These are phyloP conservation scores for Andrena flavipes DNA, from an alignment of 2,888 invertebrate genomes.

Conservation along the genomic window DNA sequence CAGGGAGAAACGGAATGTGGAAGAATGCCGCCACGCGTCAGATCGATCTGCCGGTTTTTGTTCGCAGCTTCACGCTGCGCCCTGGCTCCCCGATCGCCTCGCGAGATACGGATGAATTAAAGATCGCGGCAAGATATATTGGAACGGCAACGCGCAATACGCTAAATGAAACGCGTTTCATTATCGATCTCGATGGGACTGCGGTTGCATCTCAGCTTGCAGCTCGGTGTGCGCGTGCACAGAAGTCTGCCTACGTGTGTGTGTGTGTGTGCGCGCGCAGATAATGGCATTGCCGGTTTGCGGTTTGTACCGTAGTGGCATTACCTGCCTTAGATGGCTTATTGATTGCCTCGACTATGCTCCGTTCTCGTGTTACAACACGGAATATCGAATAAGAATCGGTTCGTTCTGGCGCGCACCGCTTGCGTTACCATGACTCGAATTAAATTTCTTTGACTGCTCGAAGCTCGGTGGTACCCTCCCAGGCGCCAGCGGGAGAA, in stretches of 20 bases:
- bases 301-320: slow-evolving; percentile 68
- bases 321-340: slow-evolving; percentile 74
- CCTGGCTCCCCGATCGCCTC: slow-evolving; percentile 41
- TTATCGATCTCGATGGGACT: slow-evolving; percentile 70
- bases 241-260: not conserved
- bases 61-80: slow-evolving; percentile 57
- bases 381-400: slow-evolving; percentile 57
- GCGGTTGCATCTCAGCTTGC: slow-evolving; percentile 63
- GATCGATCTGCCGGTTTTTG: slow-evolving; percentile 57
- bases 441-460: not conserved
- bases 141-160: slow-evolving; percentile 50
- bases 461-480: not conserved
- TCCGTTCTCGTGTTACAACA: slow-evolving; percentile 63
- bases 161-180: slow-evolving; percentile 69
- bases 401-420: slow-evolving; percentile 13
- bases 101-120: slow-evolving; percentile 67
- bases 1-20: slow-evolving; percentile 45
- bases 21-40: slow-evolving; percentile 61
- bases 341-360: slow-evolving; percentile 71
- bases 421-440: not conserved
- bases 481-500: not conserved
- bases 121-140: slow-evolving; percentile 68
- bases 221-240: slow-evolving; percentile 9
- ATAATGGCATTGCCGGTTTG: slow-evolving; percentile 73
- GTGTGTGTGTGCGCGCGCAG: slow-evolving; percentile 30